Evolutionary conservation across 2,888 invertebrate species (phyloP).

Genomic region (Phaedon cochleariae): DNA sequence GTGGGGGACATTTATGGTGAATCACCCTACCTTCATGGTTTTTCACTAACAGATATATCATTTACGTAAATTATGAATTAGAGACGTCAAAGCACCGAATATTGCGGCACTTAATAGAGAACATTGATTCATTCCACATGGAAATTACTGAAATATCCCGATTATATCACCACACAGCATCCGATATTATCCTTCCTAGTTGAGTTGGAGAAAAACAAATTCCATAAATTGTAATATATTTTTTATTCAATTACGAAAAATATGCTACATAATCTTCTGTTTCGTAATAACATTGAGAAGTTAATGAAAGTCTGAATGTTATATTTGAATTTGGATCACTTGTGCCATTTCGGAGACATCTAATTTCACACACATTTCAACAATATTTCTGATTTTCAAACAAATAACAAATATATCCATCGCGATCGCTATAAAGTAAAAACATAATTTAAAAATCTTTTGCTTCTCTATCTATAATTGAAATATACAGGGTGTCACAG

Average conservation of each 20-base stretch:
- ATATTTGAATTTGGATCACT: constrained; percentile 46
- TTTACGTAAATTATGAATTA: too few relatives aligned
- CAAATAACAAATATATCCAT: constrained; percentile 46
- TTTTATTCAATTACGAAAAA: constrained; percentile 61
- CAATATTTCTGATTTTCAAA: constrained; percentile 46
- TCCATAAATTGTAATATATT: constrained; percentile 39
- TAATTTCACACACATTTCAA: constrained; percentile 50
- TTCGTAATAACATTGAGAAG: constrained; percentile 54
- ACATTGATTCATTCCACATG: too few relatives aligned
- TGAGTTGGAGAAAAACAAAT: constrained; percentile 6
- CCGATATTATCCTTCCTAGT: too few relatives aligned
- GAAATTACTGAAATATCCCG: too few relatives aligned
- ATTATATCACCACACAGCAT: too few relatives aligned
- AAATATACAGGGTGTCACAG: constrained; percentile 31
- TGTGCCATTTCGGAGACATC: constrained; percentile 49
- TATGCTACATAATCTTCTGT: constrained; percentile 57
- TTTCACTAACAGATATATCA: too few relatives aligned
- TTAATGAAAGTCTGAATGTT: constrained; percentile 47
- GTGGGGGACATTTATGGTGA: too few relatives aligned
- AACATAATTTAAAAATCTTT: constrained; percentile 40
- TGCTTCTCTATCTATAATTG: constrained; percentile 26
- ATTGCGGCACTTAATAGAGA: too few relatives aligned
- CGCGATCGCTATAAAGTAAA: constrained; percentile 36
- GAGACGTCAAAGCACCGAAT: too few relatives aligned
- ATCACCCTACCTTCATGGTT: too few relatives aligned